These are phyloP conservation scores for Poecilia velifera DNA, from an alignment of 2,797 vertebrate species.

Conservation along the genomic window DNA sequence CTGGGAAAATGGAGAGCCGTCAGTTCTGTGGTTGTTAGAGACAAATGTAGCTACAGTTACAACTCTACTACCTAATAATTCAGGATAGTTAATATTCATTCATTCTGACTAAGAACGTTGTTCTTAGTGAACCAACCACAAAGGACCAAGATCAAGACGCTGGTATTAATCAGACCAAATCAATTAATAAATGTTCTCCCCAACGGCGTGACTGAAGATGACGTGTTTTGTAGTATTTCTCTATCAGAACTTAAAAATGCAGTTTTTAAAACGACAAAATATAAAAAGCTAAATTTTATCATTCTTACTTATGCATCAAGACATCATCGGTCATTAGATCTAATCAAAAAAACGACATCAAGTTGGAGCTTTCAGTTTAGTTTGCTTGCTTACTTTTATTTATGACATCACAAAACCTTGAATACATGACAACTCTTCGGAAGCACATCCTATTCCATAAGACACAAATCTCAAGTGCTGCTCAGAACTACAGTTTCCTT, in stretches of 20 bases:
- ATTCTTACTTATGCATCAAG: background rate
- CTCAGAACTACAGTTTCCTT: background rate
- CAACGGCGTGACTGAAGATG: background rate
- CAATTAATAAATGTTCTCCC: background rate
- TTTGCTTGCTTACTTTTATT: background rate
- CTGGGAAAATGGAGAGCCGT: background rate
- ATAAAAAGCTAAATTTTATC: background rate
- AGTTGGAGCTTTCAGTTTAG: background rate
- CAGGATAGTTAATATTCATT: background rate
- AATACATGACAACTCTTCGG: background rate
- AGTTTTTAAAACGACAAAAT: background rate
- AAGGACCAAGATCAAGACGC: background rate
- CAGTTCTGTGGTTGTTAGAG: background rate
- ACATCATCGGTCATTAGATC: no score
- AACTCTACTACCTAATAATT: background rate
- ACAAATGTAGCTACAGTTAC: background rate
- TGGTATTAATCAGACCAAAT: background rate
- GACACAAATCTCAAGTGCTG: background rate
- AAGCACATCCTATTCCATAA: background rate
- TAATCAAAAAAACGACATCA: background rate
- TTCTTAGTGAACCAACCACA: background rate
- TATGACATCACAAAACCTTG: background rate
- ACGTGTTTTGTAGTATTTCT: background rate
- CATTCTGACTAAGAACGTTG: background rate
- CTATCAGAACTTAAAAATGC: background rate